Percentiles rank a stretch among this genome's conserved stretches.
Evolutionary conservation across 2,888 invertebrate genomes (phyloP).

Genomic region (Callosobruchus maculatus): DNA sequence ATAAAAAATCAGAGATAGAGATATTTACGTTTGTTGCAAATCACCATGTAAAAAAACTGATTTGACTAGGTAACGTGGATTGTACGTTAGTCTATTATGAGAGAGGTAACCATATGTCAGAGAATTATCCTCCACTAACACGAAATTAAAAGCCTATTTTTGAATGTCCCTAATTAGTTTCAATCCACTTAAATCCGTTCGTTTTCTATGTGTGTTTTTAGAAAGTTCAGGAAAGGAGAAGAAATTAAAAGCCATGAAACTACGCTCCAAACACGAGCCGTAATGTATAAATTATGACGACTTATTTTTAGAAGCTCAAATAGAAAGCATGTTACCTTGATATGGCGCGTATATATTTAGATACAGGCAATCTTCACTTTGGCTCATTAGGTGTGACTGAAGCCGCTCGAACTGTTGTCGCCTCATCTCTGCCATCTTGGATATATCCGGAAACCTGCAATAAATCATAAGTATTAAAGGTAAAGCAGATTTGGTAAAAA

Average conservation of each 20-base stretch:
- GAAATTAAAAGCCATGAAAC: neutral
- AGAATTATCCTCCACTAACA: neutral
- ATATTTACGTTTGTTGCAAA: no score
- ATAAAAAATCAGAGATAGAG: no score
- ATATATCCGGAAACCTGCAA: constrained; percentile 58
- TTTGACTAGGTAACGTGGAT: no score
- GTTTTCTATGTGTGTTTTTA: neutral
- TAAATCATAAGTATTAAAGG: no score
- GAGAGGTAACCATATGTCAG: no score
- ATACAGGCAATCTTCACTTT: constrained; percentile 86
- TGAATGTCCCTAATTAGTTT: neutral
- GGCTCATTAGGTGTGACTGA: constrained; percentile 63
- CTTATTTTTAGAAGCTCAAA: neutral
- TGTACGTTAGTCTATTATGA: no score
- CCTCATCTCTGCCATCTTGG: constrained; percentile 63
- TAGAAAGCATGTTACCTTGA: constrained; percentile 60
- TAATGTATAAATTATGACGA: neutral
- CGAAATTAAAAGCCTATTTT: neutral
- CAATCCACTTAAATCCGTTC: neutral
- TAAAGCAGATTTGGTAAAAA: no score
- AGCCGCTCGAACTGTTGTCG: constrained; percentile 70
- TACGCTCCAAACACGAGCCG: neutral
- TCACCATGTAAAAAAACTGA: no score
- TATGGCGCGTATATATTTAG: constrained; percentile 89
- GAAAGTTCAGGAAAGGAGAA: neutral